Evolutionary conservation across 2,888 invertebrate genomes (phyloP).

Genomic region (Falcaria lacertinaria): DNA sequence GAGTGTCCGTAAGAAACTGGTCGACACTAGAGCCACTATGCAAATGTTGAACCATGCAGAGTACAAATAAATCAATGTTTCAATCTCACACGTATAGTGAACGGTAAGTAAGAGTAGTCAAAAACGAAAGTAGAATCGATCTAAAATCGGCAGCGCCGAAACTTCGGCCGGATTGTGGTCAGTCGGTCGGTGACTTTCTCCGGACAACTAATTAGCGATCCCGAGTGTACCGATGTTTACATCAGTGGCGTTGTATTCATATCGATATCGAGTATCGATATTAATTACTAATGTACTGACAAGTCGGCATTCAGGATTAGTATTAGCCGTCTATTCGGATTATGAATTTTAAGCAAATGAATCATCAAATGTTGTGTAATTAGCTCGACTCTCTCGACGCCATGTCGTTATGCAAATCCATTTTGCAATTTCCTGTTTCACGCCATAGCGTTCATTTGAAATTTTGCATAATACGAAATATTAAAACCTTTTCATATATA

Average conservation of each 20-base stretch:
- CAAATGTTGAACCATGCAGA: slow-evolving; percentile 17
- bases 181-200: slow-evolving; percentile 77
- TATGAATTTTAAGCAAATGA: not conserved
- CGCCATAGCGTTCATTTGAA: not conserved
- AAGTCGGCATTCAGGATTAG: not conserved
- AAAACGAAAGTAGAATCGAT: slow-evolving; percentile 79
- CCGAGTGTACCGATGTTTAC: slow-evolving; percentile 58
- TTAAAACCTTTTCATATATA: too few relatives aligned
- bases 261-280: slow-evolving; percentile 50
- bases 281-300: not conserved
- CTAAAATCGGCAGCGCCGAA: slow-evolving; percentile 73
- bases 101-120: slow-evolving; percentile 72
- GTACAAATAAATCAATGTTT: slow-evolving; percentile 56
- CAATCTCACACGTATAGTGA: slow-evolving; percentile 45
- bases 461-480: too few relatives aligned
- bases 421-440: not conserved
- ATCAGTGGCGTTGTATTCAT: slow-evolving; percentile 42
- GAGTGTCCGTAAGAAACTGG: slow-evolving; percentile 19
- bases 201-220: slow-evolving; percentile 66
- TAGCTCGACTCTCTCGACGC: not conserved
- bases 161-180: slow-evolving; percentile 71
- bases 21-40: slow-evolving; percentile 14
- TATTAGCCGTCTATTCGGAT: not conserved
- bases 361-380: not conserved
- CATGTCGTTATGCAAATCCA: not conserved